Percentiles rank a stretch among this genome's conserved stretches.
phyloP scores from a whole-genome alignment of 2,888 invertebrate species.

The Apamea epomidion region DNA sequence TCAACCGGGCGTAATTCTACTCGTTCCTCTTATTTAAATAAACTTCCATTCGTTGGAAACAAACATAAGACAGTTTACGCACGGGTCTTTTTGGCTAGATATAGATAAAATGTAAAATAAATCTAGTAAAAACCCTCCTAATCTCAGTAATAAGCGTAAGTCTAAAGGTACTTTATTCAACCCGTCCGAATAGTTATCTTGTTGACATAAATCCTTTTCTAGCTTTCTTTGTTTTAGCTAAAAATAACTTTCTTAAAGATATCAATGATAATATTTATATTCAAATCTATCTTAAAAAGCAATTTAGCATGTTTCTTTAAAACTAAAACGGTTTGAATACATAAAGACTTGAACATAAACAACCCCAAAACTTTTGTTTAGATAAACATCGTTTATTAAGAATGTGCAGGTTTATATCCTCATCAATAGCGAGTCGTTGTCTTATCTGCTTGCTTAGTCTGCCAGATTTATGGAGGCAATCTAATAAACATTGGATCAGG shows the following conservation, averaged over 20 bases:
- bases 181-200: constrained; percentile 32
- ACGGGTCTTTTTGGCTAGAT: constrained; percentile 23
- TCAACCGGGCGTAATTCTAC: constrained; percentile 55
- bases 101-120: constrained; percentile 50
- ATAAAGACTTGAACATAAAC: constrained; percentile 37
- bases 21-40: constrained; percentile 58
- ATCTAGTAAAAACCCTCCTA: constrained; percentile 32
- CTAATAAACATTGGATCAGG: constrained; percentile 6
- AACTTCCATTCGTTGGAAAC: constrained; percentile 55
- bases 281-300: constrained; percentile 22
- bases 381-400: constrained; percentile 26
- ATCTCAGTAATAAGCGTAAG: constrained; percentile 21
- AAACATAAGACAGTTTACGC: constrained; percentile 47
- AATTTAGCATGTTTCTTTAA: constrained; percentile 15
- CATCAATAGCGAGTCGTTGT: constrained; percentile 28
- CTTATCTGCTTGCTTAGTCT: constrained; percentile 32
- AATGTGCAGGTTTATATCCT: constrained; percentile 22
- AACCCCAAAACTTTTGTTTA: constrained; percentile 14
- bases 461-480: constrained; percentile 43
- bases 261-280: constrained; percentile 25
- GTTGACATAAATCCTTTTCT: constrained; percentile 14
- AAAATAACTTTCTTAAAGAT: constrained; percentile 18
- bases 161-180: constrained; percentile 37
- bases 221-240: constrained; percentile 3
- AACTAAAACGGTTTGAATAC: constrained; percentile 12